phyloP scores from a whole-genome alignment of 2,113 vertebrate genomes.

The Puffinus mauretanicus region DNA sequence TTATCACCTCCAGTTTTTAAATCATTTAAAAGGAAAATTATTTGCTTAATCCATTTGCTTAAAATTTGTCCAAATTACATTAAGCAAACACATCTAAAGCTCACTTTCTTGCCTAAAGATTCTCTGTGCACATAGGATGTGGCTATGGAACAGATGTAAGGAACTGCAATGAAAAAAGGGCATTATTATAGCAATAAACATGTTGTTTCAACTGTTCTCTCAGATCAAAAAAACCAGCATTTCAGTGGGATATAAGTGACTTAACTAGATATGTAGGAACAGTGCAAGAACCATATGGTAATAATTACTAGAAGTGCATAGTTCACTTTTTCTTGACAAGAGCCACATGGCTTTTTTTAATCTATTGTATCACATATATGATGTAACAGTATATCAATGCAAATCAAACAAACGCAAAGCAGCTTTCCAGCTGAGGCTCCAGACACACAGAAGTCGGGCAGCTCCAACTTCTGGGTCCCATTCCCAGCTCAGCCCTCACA shows the following conservation, averaged over 20 bases:
- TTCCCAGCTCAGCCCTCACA: neutral
- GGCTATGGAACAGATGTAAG: neutral
- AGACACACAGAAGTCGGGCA: neutral
- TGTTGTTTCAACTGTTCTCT: neutral
- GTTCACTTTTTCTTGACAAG: slow-evolving; percentile 69
- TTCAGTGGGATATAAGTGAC: neutral
- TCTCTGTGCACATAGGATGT: neutral
- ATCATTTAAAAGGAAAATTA: neutral
- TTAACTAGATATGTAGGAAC: neutral
- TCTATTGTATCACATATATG: slow-evolving; percentile 70
- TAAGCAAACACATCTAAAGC: neutral
- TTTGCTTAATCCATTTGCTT: neutral
- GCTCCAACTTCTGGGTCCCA: neutral
- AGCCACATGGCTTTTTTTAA: slow-evolving; percentile 69
- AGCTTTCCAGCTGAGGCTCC: slow-evolving; percentile 47
- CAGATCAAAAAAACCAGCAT: neutral
- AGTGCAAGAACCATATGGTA: slow-evolving; percentile 46
- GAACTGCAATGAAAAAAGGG: neutral
- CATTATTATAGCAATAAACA: neutral
- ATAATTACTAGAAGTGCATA: slow-evolving; percentile 62
- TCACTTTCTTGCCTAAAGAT: neutral
- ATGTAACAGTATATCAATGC: slow-evolving; percentile 61
- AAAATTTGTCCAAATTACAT: neutral
- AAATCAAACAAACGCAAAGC: slow-evolving; percentile 38
- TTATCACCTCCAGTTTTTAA: neutral